Evolutionary conservation across 2,888 invertebrate species (phyloP).

Genomic region (Netelia virgata): DNA sequence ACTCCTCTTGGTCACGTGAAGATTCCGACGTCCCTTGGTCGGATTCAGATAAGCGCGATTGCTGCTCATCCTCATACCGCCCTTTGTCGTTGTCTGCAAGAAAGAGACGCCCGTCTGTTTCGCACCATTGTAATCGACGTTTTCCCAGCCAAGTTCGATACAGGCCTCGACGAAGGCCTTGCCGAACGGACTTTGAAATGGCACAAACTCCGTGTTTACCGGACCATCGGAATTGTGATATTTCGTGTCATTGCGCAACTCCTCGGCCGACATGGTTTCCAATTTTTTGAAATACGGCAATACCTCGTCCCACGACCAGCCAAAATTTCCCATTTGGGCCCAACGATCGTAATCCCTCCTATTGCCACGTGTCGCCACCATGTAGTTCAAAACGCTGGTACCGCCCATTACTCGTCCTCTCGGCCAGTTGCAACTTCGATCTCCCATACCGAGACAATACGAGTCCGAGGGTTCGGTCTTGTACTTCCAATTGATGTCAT

Average conservation of each 20-base stretch:
- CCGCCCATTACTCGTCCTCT: slow-evolving; percentile 93
- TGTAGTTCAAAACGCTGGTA: slow-evolving; percentile 92
- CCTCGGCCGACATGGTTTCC: slow-evolving; percentile 88
- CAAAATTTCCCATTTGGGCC: slow-evolving; percentile 89
- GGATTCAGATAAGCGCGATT: slow-evolving; percentile 87
- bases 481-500: slow-evolving; percentile 92
- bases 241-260: slow-evolving; percentile 82
- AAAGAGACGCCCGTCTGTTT: slow-evolving; percentile 89
- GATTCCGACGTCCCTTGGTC: slow-evolving; percentile 87
- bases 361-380: slow-evolving; percentile 92
- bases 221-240: slow-evolving; percentile 87
- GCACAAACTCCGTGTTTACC: slow-evolving; percentile 86
- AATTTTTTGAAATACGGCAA: slow-evolving; percentile 92
- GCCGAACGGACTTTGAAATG: slow-evolving; percentile 87
- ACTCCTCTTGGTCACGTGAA: slow-evolving; percentile 88
- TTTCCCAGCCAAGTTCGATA: slow-evolving; percentile 87
- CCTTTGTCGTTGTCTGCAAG: slow-evolving; percentile 87
- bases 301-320: slow-evolving; percentile 91
- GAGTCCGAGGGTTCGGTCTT: slow-evolving; percentile 91
- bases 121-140: slow-evolving; percentile 89
- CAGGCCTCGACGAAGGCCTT: slow-evolving; percentile 89
- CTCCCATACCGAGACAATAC: slow-evolving; percentile 88
- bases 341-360: slow-evolving; percentile 91
- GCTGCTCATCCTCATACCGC: slow-evolving; percentile 88
- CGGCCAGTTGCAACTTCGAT: slow-evolving; percentile 82